Percentiles rank a stretch among this genome's conserved stretches.
Conservation (phyloP, 2,888 invertebrate species). For the Trichogramma evanescens region DNA sequence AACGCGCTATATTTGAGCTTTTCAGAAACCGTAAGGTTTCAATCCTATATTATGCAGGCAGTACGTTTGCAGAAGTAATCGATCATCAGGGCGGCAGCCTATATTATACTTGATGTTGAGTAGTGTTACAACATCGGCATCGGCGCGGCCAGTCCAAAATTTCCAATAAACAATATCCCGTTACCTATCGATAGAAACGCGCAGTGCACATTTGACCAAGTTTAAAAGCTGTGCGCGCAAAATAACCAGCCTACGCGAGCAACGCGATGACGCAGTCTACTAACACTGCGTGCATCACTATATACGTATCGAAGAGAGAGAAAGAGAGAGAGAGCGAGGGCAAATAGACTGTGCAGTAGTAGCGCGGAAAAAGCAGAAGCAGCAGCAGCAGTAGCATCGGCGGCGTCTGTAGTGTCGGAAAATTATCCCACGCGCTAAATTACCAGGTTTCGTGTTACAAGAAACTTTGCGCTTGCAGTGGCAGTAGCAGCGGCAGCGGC, state of each 20-base stretch:
- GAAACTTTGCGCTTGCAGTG: constrained; percentile 9
- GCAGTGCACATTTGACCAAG: too few relatives aligned
- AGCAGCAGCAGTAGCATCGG: background rate
- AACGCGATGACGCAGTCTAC: too few relatives aligned
- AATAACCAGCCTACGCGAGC: too few relatives aligned
- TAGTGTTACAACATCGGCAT: constrained; percentile 1
- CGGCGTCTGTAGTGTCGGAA: constrained; percentile 1
- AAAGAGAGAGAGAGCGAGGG: background rate
- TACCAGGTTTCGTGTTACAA: constrained; percentile 24
- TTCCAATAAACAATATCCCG: constrained; percentile 16
- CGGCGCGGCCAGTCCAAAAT: background rate
- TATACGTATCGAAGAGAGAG: background rate
- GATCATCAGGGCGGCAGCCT: background rate
- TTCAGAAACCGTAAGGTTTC: too few relatives aligned
- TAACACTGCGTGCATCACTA: too few relatives aligned
- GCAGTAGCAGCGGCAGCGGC: background rate
- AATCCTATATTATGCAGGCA: too few relatives aligned
- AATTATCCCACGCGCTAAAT: constrained; percentile 29
- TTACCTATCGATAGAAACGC: background rate
- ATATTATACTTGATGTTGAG: too few relatives aligned
- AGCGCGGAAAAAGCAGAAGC: too few relatives aligned
- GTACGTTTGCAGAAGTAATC: background rate
- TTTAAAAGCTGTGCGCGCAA: too few relatives aligned
- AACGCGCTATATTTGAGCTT: too few relatives aligned
- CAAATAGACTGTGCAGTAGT: constrained; percentile 1